Evolutionary conservation across 2,888 invertebrate genomes (phyloP), one percentile per base, ranked within the genome.

Genomic region (Molanna angustata): DNA sequence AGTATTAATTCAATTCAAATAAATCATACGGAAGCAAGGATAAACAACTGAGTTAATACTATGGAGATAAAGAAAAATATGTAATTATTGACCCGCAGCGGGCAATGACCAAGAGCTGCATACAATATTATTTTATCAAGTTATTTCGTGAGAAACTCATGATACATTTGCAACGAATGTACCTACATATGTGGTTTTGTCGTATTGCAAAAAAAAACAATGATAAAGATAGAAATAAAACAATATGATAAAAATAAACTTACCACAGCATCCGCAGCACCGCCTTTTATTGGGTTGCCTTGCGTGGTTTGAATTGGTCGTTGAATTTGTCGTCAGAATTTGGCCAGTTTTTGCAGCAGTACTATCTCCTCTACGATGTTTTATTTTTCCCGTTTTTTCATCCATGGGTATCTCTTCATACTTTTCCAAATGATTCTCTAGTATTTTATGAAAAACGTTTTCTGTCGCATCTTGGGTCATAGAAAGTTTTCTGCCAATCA

Each of bases 261-360:
- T 21, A 41, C 41, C 41, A 21, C 41, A 41, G 18, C 41, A 41
- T 20, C 21, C 19, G n/a, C 41, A 41, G 41, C 41, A 41, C 18
- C 13, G 7, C 20, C 9, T 20, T 11, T 41, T 4, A 19, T 20
- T 41, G 3, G 41, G n/a, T 2, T 17, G 4, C 7, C 13, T 41
- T 3, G 21, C 20, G n/a, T 4, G 3, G 4, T 20, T 2, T 9
- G 9, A 13, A 41, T 41, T 21, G 3, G 27, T 27, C 6, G 27
- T 27, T 4, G 20, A 9, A n/a, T 17, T 4, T 16, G 37, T 37
- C n/a, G 37, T 17, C 17, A 37, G 21, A 17, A 41, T 41, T 6
- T 41, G 21, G 4, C 41, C 41, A 9, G n/a, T 41, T 14, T 41
- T 41, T 21, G 13, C 13, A 6, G 21, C 21, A 4, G 4, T 33